These are phyloP conservation scores for Calliopsis andreniformis DNA, from an alignment of 1,140 invertebrate genomes.

Conservation along the genomic window DNA sequence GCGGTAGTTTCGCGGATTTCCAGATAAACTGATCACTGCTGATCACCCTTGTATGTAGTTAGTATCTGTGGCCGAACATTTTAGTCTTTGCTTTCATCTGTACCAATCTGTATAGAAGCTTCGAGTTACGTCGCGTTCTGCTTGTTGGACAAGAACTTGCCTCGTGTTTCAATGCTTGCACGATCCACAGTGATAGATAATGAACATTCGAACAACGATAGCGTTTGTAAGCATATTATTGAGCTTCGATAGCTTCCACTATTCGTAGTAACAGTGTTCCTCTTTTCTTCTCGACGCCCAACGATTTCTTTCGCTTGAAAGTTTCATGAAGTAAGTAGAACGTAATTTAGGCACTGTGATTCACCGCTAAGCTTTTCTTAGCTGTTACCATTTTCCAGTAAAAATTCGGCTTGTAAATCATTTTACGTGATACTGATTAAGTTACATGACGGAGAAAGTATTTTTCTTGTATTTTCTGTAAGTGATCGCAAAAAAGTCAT, in stretches of 20 bases:
- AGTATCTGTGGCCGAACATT: too few species aligned
- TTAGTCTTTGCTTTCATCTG: too few species aligned
- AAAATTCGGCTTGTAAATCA: background rate
- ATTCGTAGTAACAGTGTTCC: too few species aligned
- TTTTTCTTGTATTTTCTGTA: background rate
- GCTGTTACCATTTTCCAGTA: background rate
- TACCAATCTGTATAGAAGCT: too few species aligned
- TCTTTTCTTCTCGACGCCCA: background rate
- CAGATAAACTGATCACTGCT: too few species aligned
- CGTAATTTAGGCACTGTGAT: too few species aligned
- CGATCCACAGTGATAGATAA: constrained; percentile 14
- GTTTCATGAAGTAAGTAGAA: background rate
- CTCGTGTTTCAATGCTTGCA: background rate
- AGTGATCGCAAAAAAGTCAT: background rate
- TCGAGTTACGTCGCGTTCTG: background rate
- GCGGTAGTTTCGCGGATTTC: too few species aligned
- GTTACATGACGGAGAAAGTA: background rate
- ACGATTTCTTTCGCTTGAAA: background rate
- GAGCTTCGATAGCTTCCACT: background rate
- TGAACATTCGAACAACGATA: background rate
- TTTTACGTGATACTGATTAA: background rate
- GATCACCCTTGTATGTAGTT: too few species aligned
- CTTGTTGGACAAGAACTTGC: background rate
- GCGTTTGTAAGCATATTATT: background rate
- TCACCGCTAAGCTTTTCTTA: background rate